A percentile compares a stretch with the other conserved stretches of the same genome.
phyloP scores from a whole-genome alignment of 1,140 invertebrate species.

The Solen grandis region DNA sequence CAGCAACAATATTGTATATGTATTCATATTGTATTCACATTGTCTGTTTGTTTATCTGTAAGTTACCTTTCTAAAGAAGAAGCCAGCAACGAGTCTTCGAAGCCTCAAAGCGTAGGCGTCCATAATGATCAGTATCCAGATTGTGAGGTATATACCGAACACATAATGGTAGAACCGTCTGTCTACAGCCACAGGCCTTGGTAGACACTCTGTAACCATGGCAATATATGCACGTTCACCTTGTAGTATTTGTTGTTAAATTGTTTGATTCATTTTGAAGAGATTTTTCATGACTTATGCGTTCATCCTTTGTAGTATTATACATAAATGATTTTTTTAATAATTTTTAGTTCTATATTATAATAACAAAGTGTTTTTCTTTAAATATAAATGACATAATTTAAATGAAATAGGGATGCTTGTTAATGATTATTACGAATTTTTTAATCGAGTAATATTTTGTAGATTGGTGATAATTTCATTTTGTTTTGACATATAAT shows the following conservation, averaged over 20 bases:
- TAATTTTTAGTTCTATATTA: background rate
- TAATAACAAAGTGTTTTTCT: no score
- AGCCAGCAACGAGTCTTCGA: conserved; percentile 8
- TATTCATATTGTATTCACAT: no score
- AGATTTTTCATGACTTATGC: background rate
- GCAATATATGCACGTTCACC: background rate
- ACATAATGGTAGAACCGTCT: conserved; percentile 22
- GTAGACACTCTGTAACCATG: conserved; percentile 25
- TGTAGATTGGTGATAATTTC: no score
- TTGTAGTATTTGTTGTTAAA: background rate
- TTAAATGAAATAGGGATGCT: no score
- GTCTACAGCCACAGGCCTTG: conserved; percentile 5
- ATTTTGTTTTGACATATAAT: no score
- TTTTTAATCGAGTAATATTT: no score
- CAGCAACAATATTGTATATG: no score
- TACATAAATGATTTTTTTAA: background rate
- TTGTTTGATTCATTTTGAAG: background rate
- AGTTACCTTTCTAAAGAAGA: conserved; percentile 48
- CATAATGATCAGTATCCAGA: conserved; percentile 22
- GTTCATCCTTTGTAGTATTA: background rate
- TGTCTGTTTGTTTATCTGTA: no score
- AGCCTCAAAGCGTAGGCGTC: conserved; percentile 41
- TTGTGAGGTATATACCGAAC: conserved; percentile 32
- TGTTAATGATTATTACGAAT: no score
- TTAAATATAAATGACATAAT: no score